Evolutionary conservation across 2,888 invertebrate genomes (phyloP), one percentile per base, ranked within the genome.

Genomic region (Acrobeloides nanus): DNA sequence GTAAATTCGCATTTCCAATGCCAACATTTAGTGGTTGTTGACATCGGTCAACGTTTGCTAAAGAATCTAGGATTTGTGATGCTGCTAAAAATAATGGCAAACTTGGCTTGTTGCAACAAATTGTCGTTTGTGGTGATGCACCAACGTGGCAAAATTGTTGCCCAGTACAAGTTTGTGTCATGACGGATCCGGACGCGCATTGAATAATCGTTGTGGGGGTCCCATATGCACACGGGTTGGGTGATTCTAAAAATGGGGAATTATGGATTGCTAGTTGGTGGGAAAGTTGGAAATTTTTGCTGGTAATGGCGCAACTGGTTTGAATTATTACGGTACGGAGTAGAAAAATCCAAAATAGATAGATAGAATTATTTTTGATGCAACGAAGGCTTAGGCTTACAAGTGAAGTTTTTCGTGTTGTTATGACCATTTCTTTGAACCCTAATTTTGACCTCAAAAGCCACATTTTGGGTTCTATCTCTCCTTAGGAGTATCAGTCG

Each of bases 71-170:
- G 35, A 8, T 15, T 12, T 26, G n/a, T 10, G 21, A 10, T 38
- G 26, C 10, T 8, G 15, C 10, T 17, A 8, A 7, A 15, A 8
- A 20, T 26, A 38, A 20, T 29, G n/a, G 8, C 12, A 17, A 41
- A 66, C 65, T 46, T 29, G 67, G 71, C 35, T 66, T 68, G 8
- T 69, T 66, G 49, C 73, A 73, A 56, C 73, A 73, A 7, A 74
- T 62, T 4, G 73, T 74, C 2, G 72, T 71, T 15, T 51, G 51
- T 1, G 66, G 46, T 10, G 53, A 58, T 4, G 65, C 66, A 5
- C 71, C 72, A 7, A 71, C 62, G 45, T 73, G 71, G 46, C 73
- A 73, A 48, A 62, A 73, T 39, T 53, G 59, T 12, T 53, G 52
- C n/a, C 51, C 54, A 12, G 57, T 48, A 23, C 66, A 64, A 6